Evolutionary conservation across 2,797 vertebrate genomes (phyloP), one percentile per base, ranked within the genome.

Genomic region (Myotis planiceps): DNA sequence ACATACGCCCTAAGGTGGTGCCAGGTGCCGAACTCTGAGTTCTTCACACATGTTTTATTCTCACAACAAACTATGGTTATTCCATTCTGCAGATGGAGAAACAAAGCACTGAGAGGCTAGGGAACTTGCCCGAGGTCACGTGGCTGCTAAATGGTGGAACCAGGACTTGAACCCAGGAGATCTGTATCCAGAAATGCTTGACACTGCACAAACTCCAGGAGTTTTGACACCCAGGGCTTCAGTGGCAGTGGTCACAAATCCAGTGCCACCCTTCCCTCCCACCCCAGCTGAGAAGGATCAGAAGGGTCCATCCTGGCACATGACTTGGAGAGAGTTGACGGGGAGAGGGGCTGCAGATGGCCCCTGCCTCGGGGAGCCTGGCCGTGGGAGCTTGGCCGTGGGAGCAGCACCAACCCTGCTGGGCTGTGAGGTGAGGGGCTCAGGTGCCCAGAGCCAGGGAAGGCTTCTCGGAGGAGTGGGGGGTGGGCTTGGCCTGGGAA

Each of bases 371-470:
- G 1, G 18, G 42, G 58, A 60, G 15, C 8, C 34, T 0, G 25
- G 29, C 53, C 23, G 5, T 12, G 1, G 25, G 0, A 4, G 80
- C 1, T 21, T 19, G 5, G 32, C 37, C 1, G 0, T 23, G 34
- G 75, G 29, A 14, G 9, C 51, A 39, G 15, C 45, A 23, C 32
- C 76, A 75, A 0, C 8, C 34, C 76, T 2, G 16, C 82, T 27
- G 29, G 49, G 34, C 58, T n/a, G 18, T 9, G 32, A 47, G 51
- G 37, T 12, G 27, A 8, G 39, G 37, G 12, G 34, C n/a, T 76
- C 4, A 1, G 65, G 37, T 32, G 27, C 49, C 6, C 49, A 27
- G 15, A 49, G 45, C 23, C 15, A 76, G 68, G 45, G 37, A 32
- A 3, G 49, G 4, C 53, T 88, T 66, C 75, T 68, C 6, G 0